phyloP scores from a whole-genome alignment of 1,140 invertebrate species.

The Trichogramma pretiosum region DNA sequence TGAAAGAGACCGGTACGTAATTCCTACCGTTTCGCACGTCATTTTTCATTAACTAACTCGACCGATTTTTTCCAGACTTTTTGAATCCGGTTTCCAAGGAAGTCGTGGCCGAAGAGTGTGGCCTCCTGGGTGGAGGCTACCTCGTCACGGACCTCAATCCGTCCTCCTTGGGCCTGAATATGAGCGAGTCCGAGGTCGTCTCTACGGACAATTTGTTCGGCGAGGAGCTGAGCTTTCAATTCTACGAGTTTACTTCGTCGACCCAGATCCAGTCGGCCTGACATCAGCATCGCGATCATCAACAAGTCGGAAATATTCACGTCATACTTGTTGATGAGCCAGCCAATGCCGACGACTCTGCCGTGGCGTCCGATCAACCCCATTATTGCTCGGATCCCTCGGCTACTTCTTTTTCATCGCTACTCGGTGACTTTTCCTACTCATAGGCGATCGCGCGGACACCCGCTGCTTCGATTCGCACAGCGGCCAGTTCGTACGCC shows the following conservation, averaged over 20 bases:
- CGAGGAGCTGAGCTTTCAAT: constrained; percentile 51
- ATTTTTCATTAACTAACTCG: constrained; percentile 1
- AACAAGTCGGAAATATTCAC: constrained; percentile 19
- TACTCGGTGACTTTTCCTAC: no score
- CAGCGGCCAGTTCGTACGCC: no score
- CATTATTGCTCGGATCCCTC: no score
- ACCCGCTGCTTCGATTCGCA: no score
- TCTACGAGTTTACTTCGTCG: constrained; percentile 42
- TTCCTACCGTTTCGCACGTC: neutral
- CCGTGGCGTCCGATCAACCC: no score
- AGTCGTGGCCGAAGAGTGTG: constrained; percentile 51
- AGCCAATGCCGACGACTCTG: constrained; percentile 17
- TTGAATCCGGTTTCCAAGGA: constrained; percentile 51
- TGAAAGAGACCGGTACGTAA: constrained; percentile 39
- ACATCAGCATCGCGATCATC: constrained; percentile 24
- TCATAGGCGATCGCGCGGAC: no score
- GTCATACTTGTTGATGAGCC: constrained; percentile 29
- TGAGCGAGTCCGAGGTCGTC: constrained; percentile 45
- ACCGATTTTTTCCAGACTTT: constrained; percentile 42
- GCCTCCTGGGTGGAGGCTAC: constrained; percentile 44
- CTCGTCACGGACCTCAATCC: constrained; percentile 50
- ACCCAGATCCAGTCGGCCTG: constrained; percentile 42
- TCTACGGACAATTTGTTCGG: constrained; percentile 45
- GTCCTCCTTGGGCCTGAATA: constrained; percentile 43
- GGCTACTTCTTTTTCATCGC: no score